Evolutionary conservation across 2,888 invertebrate species (phyloP), one percentile per base, ranked within the genome.

Genomic region (Parascotia fuliginaria): DNA sequence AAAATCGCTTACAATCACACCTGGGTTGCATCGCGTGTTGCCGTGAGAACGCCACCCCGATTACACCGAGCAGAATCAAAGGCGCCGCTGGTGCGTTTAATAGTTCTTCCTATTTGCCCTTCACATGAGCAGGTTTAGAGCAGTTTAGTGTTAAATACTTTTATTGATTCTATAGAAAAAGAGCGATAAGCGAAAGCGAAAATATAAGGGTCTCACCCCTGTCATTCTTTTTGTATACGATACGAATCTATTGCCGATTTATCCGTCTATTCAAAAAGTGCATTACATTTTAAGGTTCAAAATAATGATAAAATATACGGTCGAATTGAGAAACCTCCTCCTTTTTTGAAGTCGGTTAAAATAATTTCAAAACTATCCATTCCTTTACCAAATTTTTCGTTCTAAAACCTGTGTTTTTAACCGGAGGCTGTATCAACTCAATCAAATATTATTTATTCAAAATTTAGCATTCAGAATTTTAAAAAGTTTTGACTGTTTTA

Each of bases 11-110:
- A 0, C 37, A 65, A 4, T 46, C 1, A 1, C 6, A 55, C 68
- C 65, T 14, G 32, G 2, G n/a, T 43, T 29, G 19, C 14, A 54
- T 68, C 55, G 69, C 69, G 64, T 68, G 68, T 58, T 48, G 60
- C 63, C 68, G 68, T 68, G 68, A 54, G 68, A 68, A 68, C 64
- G 56, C 43, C 53, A 53, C 55, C 55, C 56, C 66, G 63, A 65
- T 66, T 67, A 59, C 48, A 60, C 43, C 50, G 49, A 53, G 55
- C 49, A 42, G 66, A 52, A 64, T 61, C 69, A 68, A 68, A 68
- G 69, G 64, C 67, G 58, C 67, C 67, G 67, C 55, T 45, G 60
- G 60, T 60, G 62, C 60, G 50, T 45, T 63, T 68, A 63, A 68
- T 68, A 65, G 65, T 24, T 54, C 51, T 55, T 63, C 55, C 53